Conservation (phyloP, 2,113 vertebrate genomes). For the Hiodon tergisus region DNA sequence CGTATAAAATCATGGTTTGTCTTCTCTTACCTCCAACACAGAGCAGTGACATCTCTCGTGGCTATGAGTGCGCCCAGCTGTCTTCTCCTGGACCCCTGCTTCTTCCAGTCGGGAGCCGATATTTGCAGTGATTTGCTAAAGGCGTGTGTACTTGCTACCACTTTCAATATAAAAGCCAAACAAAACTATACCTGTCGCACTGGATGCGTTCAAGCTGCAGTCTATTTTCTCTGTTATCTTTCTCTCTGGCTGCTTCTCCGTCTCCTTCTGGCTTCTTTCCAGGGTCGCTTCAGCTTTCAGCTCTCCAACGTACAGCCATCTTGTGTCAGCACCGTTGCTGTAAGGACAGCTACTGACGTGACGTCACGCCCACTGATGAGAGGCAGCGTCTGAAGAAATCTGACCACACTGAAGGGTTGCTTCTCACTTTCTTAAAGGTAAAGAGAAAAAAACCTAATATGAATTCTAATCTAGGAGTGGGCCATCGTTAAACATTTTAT, state of each 20-base stretch:
- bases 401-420: slow-evolving; percentile 16
- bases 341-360: slow-evolving; percentile 68
- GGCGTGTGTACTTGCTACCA: neutral
- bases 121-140: slow-evolving; percentile 23
- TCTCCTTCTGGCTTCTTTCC: neutral
- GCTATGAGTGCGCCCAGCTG: slow-evolving; percentile 32
- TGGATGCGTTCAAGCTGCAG: too few species aligned
- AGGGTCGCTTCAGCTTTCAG: slow-evolving; percentile 49
- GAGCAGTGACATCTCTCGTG: slow-evolving; percentile 79
- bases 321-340: slow-evolving; percentile 78
- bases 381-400: slow-evolving; percentile 3
- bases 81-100: slow-evolving; percentile 34
- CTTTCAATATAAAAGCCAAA: neutral
- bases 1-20: neutral
- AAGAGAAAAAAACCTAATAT: too few species aligned
- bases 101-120: slow-evolving; percentile 13
- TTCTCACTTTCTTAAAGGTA: neutral
- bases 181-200: neutral
- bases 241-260: neutral
- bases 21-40: slow-evolving; percentile 79
- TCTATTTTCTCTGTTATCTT: neutral
- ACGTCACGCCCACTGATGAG: slow-evolving; percentile 54
- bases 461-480: too few species aligned
- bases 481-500: too few species aligned
- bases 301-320: slow-evolving; percentile 73